Base-by-base conservation (phyloP, 1,140 invertebrate species). In the Ptiloglossa arizonensis region DNA sequence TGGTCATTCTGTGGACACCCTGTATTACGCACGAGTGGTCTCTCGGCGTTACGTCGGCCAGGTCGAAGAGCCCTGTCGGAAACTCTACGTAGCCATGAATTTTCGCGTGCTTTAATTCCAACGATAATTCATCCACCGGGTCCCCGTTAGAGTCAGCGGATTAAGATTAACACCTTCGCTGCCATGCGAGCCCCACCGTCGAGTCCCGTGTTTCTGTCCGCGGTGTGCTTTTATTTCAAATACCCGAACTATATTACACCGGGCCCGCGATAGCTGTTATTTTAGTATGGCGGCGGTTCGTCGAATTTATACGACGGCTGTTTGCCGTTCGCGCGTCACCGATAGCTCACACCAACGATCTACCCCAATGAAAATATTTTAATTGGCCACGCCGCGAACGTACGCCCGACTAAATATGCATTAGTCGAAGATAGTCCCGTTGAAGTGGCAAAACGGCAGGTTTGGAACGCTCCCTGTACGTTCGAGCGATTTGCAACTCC, bases 131-230 rank as follows among this genome's bases (percentile, higher is more conserved):
- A 70, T 62, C 46, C 32, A 59, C 32, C 17, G 38, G 38, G 0
- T 32, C 29, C 44, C 54, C 8, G 56, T 70, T 70, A 48, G 24
- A 52, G 74, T 70, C 66, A 59, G 41, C 35, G 67, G 56, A 77
- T 77, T 70, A 70, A 77, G 74, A 77, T 77, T 70, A 77, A 77
- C 74, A 77, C 56, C 56, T 70, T 69, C 15, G 66, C 56, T 38
- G 38, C 19, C 13, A 19, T 35, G 32, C 35, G 54, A 35, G 57
- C 32, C n/a, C 19, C 46, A 48, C n/a, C 24, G 32, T n/a, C 4
- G 29, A 32, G 8, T 22, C 27, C 19, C 22, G 41, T 5, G n/a
- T 32, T 52, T 63, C 32, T 32, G 0, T n/a, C 13, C 48, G n/a
- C 19, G 48, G 66, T 17, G 35, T 62, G 68, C 56, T 71, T 77